Evolutionary conservation across 2,888 invertebrate genomes (phyloP).

Genomic region (Epistrophe eligans): DNA sequence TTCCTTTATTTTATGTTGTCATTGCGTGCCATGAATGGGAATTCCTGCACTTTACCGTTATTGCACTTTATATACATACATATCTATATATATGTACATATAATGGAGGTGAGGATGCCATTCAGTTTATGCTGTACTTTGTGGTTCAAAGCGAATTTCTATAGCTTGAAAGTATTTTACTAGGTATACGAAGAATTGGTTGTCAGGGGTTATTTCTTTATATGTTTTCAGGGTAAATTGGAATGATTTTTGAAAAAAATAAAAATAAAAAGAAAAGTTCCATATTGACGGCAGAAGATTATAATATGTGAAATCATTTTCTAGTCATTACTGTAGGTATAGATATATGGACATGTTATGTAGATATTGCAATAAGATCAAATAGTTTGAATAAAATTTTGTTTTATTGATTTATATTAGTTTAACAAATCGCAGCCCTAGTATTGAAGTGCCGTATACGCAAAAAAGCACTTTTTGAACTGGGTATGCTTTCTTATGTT

Average conservation of each 20-base stretch:
- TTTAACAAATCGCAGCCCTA: no score
- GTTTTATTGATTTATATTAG: not conserved
- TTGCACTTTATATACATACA: conserved; percentile 48
- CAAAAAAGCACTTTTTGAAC: no score
- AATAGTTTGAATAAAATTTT: not conserved
- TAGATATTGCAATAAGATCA: no score
- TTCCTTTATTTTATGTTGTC: conserved; percentile 57
- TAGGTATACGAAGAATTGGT: not conserved
- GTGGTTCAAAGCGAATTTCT: conserved; percentile 59
- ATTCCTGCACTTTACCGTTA: conserved; percentile 69
- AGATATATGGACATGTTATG: no score
- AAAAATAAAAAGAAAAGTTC: not conserved
- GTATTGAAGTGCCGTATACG: no score
- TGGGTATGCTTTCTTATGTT: no score
- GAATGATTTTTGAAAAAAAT: not conserved
- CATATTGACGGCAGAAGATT: not conserved
- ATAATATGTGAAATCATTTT: not conserved
- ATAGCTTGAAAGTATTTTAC: not conserved
- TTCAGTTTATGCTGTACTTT: conserved; percentile 59
- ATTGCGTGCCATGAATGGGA: conserved; percentile 72
- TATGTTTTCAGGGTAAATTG: conserved; percentile 18
- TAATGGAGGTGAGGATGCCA: conserved; percentile 27
- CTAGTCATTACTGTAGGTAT: not conserved
- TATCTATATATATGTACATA: no score
- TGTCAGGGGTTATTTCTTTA: conserved; percentile 1